Percentiles rank a stretch among this genome's conserved stretches.
Evolutionary conservation across 2,113 vertebrate species (phyloP).

Genomic region (Melozone crissalis): DNA sequence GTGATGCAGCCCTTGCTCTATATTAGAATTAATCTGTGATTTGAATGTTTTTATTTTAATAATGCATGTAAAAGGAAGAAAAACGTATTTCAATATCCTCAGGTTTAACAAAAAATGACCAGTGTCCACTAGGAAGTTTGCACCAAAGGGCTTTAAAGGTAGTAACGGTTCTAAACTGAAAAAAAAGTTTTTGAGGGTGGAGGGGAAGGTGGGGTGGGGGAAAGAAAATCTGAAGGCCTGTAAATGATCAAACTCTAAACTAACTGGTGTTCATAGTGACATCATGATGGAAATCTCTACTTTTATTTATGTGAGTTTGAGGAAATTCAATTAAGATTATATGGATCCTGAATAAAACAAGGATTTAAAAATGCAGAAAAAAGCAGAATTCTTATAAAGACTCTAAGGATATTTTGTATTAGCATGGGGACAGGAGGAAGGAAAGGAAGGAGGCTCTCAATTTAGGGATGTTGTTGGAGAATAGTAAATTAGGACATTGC

Average conservation of each 20-base stretch:
- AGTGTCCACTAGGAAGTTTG: not conserved
- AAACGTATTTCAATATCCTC: not conserved
- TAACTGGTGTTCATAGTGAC: not conserved
- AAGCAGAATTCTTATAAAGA: not conserved
- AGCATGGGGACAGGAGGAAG: not conserved
- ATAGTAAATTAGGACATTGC: not conserved
- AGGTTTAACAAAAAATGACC: not conserved
- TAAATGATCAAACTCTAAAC: not conserved
- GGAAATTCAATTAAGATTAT: not conserved
- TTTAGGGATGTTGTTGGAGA: not conserved
- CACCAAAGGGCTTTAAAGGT: not conserved
- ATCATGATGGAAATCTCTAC: not conserved
- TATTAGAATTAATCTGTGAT: not conserved
- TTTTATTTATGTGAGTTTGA: not conserved
- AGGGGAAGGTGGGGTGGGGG: no score
- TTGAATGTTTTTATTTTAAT: not conserved
- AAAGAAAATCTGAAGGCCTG: not conserved
- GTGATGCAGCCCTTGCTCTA: not conserved
- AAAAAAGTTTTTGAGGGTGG: no score
- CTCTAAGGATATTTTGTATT: not conserved
- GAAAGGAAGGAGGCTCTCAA: not conserved
- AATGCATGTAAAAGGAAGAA: not conserved
- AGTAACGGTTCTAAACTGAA: not conserved
- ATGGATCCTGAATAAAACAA: not conserved
- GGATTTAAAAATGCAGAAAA: not conserved